A percentile compares a stretch with the other conserved stretches of the same genome.
phyloP scores from a whole-genome alignment of 64 coral and sea anemone species.

The Stichodactyla helianthus region DNA sequence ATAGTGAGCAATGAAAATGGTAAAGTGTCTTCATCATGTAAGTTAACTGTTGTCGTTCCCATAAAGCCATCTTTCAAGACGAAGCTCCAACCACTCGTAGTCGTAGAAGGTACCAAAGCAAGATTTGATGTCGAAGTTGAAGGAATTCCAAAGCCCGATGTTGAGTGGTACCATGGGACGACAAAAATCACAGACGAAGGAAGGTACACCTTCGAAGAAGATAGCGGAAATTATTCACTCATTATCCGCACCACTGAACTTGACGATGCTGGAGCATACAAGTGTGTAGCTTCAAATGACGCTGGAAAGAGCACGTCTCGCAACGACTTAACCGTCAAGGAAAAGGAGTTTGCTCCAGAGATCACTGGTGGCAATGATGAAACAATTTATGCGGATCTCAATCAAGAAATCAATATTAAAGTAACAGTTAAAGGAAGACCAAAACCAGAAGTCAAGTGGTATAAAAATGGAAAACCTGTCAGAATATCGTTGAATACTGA shows the following conservation, averaged over 20 bases:
- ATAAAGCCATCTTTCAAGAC: constrained; percentile 46
- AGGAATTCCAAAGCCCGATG: constrained; percentile 37
- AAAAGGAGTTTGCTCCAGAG: constrained; percentile 42
- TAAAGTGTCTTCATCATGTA: constrained; percentile 4
- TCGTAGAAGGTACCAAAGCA: constrained; percentile 35
- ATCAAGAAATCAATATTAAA: constrained; percentile 41
- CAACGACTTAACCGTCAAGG: constrained; percentile 55
- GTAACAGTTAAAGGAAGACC: constrained; percentile 74
- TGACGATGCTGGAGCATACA: constrained; percentile 52
- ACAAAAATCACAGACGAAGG: constrained; percentile 44
- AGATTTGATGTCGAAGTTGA: constrained; percentile 39
- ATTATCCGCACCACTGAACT: constrained; percentile 21
- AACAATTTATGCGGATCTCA: constrained; percentile 13
- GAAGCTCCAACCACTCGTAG: constrained; percentile 48
- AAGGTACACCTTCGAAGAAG: constrained; percentile 27
- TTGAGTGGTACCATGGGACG: constrained; percentile 54
- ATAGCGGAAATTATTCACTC: constrained; percentile 18
- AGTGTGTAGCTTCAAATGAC: constrained; percentile 42
- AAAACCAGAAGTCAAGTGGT: constrained; percentile 91
- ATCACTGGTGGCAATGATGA: constrained; percentile 58
- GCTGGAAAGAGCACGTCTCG: constrained; percentile 44
- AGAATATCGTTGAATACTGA: constrained; percentile 10
- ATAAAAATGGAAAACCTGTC: constrained; percentile 59
- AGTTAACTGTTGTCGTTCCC: constrained; percentile 39
- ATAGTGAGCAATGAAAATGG: constrained; percentile 41